These are phyloP conservation scores for Brachionus calyciflorus DNA, from an alignment of 1,140 invertebrate genomes.

Conservation along the genomic window DNA sequence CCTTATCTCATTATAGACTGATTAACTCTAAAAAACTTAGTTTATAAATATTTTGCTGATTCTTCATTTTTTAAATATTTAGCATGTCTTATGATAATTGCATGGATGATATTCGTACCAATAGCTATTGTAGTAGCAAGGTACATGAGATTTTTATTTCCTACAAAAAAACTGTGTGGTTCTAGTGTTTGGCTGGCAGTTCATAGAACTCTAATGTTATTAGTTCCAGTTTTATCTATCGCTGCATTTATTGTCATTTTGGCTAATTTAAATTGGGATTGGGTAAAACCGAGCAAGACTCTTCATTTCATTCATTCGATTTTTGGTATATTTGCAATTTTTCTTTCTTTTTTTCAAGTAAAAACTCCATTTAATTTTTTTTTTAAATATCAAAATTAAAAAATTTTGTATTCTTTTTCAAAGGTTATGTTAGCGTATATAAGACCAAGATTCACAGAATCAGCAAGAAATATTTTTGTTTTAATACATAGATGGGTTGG, in stretches of 20 bases:
- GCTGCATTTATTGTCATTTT: conserved; percentile 3
- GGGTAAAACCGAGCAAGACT: neutral
- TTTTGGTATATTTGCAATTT: conserved; percentile 11
- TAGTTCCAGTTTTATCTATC: conserved; percentile 11
- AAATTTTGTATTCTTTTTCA: no score
- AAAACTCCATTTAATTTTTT: neutral
- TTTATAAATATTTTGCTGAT: no score
- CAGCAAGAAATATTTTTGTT: neutral
- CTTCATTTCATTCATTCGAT: conserved; percentile 32
- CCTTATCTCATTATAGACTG: no score
- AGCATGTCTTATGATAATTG: conserved; percentile 42
- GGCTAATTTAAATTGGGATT: conserved; percentile 10
- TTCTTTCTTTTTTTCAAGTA: conserved; percentile 13
- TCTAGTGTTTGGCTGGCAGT: conserved; percentile 7
- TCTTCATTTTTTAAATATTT: neutral
- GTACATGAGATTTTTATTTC: conserved; percentile 19
- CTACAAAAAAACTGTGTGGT: neutral
- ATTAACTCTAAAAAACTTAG: no score
- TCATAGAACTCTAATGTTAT: conserved; percentile 28
- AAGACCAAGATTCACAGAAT: neutral
- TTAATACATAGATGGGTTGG: neutral
- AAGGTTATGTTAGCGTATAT: neutral
- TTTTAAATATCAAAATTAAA: no score
- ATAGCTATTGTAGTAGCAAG: conserved; percentile 22
- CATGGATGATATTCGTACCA: conserved; percentile 35